These are phyloP conservation scores for Sebastes taczanowskii DNA, from an alignment of 2,797 vertebrate species.

Conservation along the genomic window DNA sequence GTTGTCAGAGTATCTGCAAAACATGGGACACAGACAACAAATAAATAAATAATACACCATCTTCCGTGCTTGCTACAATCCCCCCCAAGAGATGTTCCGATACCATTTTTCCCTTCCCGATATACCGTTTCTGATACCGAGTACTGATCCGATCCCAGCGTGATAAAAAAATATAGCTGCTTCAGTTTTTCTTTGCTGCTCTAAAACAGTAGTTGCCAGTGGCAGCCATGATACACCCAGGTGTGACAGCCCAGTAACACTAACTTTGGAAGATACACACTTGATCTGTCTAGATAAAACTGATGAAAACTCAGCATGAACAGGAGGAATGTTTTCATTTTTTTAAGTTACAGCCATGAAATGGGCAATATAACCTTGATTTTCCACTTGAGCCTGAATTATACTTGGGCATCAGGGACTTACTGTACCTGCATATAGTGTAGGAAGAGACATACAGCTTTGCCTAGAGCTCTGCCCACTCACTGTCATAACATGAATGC, in stretches of 20 bases:
- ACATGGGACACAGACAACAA: not conserved
- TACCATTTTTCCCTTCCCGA: no score
- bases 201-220: no score
- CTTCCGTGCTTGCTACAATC: not conserved
- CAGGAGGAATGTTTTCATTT: not conserved
- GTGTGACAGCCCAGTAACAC: no score
- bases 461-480: not conserved
- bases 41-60: not conserved
- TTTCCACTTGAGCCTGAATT: not conserved
- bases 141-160: no score
- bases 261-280: not conserved
- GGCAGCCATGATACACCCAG: no score
- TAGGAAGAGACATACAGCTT: not conserved
- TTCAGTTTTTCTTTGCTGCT: no score
- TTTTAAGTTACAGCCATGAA: not conserved
- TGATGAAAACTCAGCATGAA: not conserved
- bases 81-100: not conserved
- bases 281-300: not conserved
- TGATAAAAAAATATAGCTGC: no score
- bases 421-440: not conserved
- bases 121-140: no score
- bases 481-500: not conserved
- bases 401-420: not conserved
- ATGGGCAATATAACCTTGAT: not conserved
- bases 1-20: conserved; percentile 88